Evolutionary conservation across 2,113 vertebrate genomes (phyloP).

Genomic region (cat (Felis catus)): F.catus_Fca126_mat1.0 CM031415.1:135182001-135182500

Average conservation of each 20-base stretch:
- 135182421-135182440: conserved; percentile 82
- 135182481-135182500: conserved; percentile 83
- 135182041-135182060: too few species aligned
- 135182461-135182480: conserved; percentile 86
- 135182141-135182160: conserved; percentile 97
- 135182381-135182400: conserved; percentile 83
- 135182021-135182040: too few species aligned
- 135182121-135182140: conserved; percentile 97
- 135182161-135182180: conserved; percentile 99
- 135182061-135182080: too few species aligned
- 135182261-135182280: conserved; percentile 97
- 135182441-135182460: conserved; percentile 82
- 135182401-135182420: conserved; percentile 79
- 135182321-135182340: conserved; percentile 98
- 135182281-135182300: conserved; percentile 99
- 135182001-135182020: too few species aligned
- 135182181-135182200: conserved; percentile 95
- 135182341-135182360: conserved; percentile 99
- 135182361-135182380: conserved; percentile 97
- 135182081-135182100: conserved; percentile 92
- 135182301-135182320: conserved; percentile 97
- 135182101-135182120: conserved; percentile 99
- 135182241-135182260: conserved; percentile 97
- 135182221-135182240: conserved; percentile 98
- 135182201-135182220: conserved; percentile 99